Conservation (phyloP, 2,797 vertebrate species). For the Rhinoraja longicauda region DNA sequence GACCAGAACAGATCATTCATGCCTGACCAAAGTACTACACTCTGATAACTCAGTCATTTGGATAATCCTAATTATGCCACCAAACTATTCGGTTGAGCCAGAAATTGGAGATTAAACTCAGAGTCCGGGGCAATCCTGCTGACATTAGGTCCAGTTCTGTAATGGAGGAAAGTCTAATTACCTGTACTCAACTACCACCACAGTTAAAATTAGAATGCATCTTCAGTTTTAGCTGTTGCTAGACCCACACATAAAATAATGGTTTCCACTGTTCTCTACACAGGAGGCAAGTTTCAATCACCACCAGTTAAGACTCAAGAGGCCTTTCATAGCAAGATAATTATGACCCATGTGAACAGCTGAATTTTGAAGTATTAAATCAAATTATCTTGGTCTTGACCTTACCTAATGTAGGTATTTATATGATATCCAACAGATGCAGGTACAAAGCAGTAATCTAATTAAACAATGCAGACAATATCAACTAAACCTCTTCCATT, state of each 20-base stretch:
- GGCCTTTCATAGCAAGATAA: not conserved
- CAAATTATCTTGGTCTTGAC: no score
- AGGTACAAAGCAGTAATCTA: conserved; percentile 5
- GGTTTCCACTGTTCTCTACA: not conserved
- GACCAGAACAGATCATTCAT: not conserved
- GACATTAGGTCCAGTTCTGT: no score
- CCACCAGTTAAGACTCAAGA: not conserved
- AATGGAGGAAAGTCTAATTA: no score
- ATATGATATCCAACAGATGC: not conserved
- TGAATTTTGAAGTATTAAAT: not conserved
- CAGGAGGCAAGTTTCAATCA: not conserved
- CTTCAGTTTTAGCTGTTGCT: not conserved
- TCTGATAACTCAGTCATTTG: not conserved
- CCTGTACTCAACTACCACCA: not conserved
- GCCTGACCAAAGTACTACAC: not conserved
- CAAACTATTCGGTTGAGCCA: not conserved
- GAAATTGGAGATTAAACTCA: no score
- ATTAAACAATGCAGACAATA: not conserved
- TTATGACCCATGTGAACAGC: not conserved
- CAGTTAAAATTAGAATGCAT: not conserved
- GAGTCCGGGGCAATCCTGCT: no score
- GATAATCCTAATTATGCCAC: not conserved
- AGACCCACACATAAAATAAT: not conserved
- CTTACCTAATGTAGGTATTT: not conserved
- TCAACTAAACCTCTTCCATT: not conserved